Base-by-base conservation (phyloP, 2,888 invertebrate species). In the Acrocyrtus sp. region DNA sequence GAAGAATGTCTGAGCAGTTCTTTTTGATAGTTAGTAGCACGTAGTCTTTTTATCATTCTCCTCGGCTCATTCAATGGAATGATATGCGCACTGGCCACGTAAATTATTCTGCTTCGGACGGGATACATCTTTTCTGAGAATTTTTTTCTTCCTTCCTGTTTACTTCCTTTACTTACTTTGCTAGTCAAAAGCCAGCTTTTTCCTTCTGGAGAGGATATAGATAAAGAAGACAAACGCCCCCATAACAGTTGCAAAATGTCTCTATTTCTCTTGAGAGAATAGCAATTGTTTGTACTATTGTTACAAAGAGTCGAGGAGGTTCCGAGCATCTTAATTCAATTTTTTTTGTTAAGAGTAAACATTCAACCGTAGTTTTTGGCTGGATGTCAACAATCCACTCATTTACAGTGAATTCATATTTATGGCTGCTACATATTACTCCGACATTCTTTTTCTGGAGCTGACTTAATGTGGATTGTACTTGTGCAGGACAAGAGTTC, bases 251-350 rank as follows among this genome's bases (percentile, higher is more conserved):
- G n/a, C n/a, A n/a, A n/a, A n/a, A n/a, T n/a, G n/a, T n/a, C n/a
- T n/a, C n/a, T n/a, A n/a, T n/a, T n/a, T n/a, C n/a, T n/a, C 22
- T 21, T 51, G 21, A 24, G 10, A 24, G 15, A 24, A 4, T 27
- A 47, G 27, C 19, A 29, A 22, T 29, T 29, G 47, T 47, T 60
- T 60, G 29, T 29, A 1, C 3, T 29, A 15, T 19, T 27, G 27
- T 29, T 47, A 47, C 47, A 21, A 29, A n/a, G 58, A n/a, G 21
- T 60, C 29, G 19, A 56, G 12, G 45, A 43, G 10, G 51, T 51
- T 45, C 24, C 39, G 39, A 24, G n/a, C n/a, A n/a, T n/a, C 27
- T 57, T 66, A 66, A 66, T 66, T 66, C 66, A 66, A 66, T 66
- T 66, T 65, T 57, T 57, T 66, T n/a, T n/a, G 39, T 21, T 50